A percentile compares a stretch with the other conserved stretches of the same genome.
These are phyloP conservation scores for Hyppa rectilinea DNA, from an alignment of 2,888 invertebrate species.

Conservation along the genomic window DNA sequence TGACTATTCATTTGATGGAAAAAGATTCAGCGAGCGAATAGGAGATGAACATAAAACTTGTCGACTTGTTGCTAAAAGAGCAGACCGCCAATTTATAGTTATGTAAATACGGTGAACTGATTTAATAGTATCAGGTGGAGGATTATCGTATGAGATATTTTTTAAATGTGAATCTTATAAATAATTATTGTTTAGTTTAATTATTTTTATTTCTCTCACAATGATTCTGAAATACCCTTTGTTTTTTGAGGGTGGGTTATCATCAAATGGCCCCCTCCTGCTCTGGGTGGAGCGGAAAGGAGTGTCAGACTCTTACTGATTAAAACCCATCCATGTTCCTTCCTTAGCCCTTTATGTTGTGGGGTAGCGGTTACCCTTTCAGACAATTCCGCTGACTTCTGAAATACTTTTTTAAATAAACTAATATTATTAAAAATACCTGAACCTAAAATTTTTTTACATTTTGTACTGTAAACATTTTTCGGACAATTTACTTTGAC, in stretches of 20 bases:
- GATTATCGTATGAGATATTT: neutral
- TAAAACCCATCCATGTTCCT: no score
- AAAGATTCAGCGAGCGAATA: constrained; percentile 4
- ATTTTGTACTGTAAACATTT: neutral
- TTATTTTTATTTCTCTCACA: no score
- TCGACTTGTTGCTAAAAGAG: constrained; percentile 10
- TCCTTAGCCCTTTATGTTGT: no score
- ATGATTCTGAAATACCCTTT: no score
- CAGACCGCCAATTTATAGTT: neutral
- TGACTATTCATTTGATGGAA: constrained; percentile 11
- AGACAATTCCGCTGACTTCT: no score
- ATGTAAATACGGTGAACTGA: neutral
- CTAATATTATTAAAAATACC: neutral
- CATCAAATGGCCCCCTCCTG: no score
- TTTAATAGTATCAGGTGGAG: neutral
- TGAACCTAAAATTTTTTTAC: neutral
- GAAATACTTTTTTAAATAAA: neutral
- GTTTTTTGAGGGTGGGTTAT: no score
- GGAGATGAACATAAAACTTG: constrained; percentile 12
- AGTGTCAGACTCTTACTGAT: no score
- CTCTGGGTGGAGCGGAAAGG: no score
- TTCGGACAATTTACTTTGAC: neutral
- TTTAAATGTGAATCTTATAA: no score
- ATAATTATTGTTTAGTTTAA: no score
- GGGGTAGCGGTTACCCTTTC: no score